Conservation (phyloP, 1,140 invertebrate genomes). For the Listronotus bonariensis region DNA sequence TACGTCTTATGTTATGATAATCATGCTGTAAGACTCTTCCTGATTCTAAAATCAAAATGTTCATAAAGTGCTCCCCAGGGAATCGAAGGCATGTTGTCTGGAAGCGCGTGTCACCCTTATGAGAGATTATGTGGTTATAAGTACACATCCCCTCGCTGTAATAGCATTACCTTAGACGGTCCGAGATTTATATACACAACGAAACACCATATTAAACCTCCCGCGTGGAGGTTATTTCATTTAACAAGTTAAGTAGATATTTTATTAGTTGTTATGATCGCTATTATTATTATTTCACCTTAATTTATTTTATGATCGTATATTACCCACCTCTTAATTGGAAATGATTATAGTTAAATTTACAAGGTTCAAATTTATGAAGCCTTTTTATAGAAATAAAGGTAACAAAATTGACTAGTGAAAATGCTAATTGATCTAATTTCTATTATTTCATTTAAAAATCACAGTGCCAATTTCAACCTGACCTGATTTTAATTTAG, state of each 20-base stretch:
- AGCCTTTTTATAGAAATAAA: no score
- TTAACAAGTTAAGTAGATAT: conserved; percentile 38
- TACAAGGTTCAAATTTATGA: no score
- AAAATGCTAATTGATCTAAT: no score
- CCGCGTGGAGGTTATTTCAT: conserved; percentile 33
- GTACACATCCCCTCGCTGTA: conserved; percentile 30
- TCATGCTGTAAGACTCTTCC: background rate
- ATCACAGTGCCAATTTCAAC: no score
- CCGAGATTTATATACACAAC: conserved; percentile 34
- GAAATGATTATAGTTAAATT: conserved; percentile 27
- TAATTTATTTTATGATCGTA: conserved; percentile 23
- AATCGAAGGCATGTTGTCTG: conserved; percentile 29
- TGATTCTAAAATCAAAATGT: conserved; percentile 26
- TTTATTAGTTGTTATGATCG: conserved; percentile 34
- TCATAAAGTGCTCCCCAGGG: conserved; percentile 36
- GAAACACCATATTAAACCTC: conserved; percentile 35
- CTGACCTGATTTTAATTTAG: no score
- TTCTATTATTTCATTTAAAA: no score
- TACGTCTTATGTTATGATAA: no score
- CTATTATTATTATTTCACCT: conserved; percentile 34
- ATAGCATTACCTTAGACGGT: conserved; percentile 18
- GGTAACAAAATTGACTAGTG: no score
- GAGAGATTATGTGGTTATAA: conserved; percentile 41
- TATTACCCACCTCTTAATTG: conserved; percentile 31
- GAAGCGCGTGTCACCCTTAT: conserved; percentile 36